Conservation (phyloP, 1,140 invertebrate species). For the Calycopis cecrops region DNA sequence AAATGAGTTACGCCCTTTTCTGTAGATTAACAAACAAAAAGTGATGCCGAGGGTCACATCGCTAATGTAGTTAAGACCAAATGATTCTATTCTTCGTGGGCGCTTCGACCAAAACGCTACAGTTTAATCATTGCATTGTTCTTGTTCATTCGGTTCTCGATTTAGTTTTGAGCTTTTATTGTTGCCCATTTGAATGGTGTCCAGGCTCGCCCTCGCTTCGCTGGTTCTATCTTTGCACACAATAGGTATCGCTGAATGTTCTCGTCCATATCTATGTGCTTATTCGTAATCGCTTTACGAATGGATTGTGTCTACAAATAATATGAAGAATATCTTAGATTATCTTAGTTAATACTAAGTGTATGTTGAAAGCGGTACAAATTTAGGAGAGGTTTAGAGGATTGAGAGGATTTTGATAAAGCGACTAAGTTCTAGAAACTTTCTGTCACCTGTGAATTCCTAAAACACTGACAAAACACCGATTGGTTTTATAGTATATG, state of each 20-base stretch:
- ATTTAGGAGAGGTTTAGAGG: too few relatives aligned
- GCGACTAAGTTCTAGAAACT: too few relatives aligned
- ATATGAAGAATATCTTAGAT: too few relatives aligned
- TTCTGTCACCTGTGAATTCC: too few relatives aligned
- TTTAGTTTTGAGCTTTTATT: slow-evolving; percentile 70
- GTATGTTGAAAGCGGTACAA: too few relatives aligned
- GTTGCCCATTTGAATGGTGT: slow-evolving; percentile 53
- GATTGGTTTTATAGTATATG: too few relatives aligned
- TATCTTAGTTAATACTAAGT: too few relatives aligned
- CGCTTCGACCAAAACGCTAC: slow-evolving; percentile 61
- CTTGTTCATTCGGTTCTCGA: slow-evolving; percentile 61
- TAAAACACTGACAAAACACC: too few relatives aligned
- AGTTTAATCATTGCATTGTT: slow-evolving; percentile 65
- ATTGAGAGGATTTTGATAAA: too few relatives aligned
- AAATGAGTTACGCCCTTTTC: slow-evolving; percentile 74
- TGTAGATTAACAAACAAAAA: slow-evolving; percentile 75
- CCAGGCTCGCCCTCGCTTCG: slow-evolving; percentile 33
- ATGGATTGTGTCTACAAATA: too few relatives aligned
- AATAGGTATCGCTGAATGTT: slow-evolving; percentile 10
- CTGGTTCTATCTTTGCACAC: slow-evolving; percentile 24
- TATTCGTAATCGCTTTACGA: too few relatives aligned
- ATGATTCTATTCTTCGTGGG: slow-evolving; percentile 67
- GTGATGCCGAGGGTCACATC: slow-evolving; percentile 66
- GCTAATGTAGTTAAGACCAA: slow-evolving; percentile 69
- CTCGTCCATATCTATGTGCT: too few relatives aligned